A percentile compares a stretch with the other conserved stretches of the same genome.
Evolutionary conservation across 2,113 vertebrate genomes (phyloP).

Genomic region (Stomatorhinus ivindoensis): DNA sequence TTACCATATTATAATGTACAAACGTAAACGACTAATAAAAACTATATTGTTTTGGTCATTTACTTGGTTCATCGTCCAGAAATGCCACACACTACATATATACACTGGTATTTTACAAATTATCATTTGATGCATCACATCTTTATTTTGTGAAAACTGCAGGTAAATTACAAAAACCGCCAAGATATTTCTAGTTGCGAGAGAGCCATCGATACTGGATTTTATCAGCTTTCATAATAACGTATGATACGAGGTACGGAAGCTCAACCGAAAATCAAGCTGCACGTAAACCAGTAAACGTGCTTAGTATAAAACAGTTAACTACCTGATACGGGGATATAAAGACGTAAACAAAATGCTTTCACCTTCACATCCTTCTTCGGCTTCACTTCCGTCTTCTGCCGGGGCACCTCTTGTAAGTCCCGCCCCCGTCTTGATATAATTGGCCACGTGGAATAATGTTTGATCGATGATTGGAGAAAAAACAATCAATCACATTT

Average conservation of each 20-base stretch:
- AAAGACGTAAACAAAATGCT: neutral
- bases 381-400: conserved; percentile 14
- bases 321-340: too few relatives aligned
- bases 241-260: neutral
- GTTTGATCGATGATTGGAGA: neutral
- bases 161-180: neutral
- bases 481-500: neutral
- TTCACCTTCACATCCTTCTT: conserved; percentile 14
- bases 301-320: neutral
- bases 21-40: neutral
- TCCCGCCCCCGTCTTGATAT: neutral
- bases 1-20: neutral
- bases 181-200: neutral
- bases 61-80: neutral
- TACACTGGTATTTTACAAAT: neutral
- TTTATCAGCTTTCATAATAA: neutral
- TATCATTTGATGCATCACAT: neutral
- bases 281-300: neutral
- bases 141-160: neutral
- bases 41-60: neutral
- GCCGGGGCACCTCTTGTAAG: neutral
- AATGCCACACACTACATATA: neutral
- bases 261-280: neutral
- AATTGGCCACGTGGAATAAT: neutral
- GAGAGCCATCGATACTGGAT: neutral